These are phyloP conservation scores for Heliconius congener DNA, from an alignment of 1,140 invertebrate species.

Conservation along the genomic window DNA sequence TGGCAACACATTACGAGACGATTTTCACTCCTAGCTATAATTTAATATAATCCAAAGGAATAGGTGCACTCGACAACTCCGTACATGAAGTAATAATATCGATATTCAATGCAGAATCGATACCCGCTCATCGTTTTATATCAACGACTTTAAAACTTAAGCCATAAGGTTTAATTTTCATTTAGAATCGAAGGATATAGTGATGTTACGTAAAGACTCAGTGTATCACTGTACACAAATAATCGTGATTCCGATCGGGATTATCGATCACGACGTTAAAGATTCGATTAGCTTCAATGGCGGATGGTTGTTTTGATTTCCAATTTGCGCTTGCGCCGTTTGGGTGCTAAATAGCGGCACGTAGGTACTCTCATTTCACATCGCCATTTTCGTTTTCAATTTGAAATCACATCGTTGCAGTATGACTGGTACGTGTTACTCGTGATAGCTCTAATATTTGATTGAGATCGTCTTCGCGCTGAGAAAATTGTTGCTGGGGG, in stretches of 20 bases:
- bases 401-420: constrained; percentile 48
- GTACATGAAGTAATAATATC: constrained; percentile 41
- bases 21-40: constrained; percentile 80
- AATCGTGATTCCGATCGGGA: constrained; percentile 76
- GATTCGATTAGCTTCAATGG: constrained; percentile 77
- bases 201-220: background rate
- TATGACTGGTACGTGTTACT: constrained; percentile 36
- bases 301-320: constrained; percentile 79
- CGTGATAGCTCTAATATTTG: constrained; percentile 45
- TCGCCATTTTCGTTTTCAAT: constrained; percentile 70
- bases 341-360: constrained; percentile 78
- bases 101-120: constrained; percentile 35
- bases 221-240: constrained; percentile 54
- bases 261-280: constrained; percentile 77
- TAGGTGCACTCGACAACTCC: constrained; percentile 68
- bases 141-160: background rate
- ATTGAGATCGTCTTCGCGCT: constrained; percentile 25
- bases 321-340: constrained; percentile 78
- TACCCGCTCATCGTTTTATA: background rate
- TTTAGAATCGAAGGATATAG: background rate
- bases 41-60: constrained; percentile 81
- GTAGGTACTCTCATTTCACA: constrained; percentile 65
- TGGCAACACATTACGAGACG: constrained; percentile 76
- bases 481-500: constrained; percentile 22
- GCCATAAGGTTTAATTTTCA: background rate